Evolutionary conservation across 64 coral and sea anemone genomes (phyloP).

Genomic region (Dendrophyllia cribrosa): DNA sequence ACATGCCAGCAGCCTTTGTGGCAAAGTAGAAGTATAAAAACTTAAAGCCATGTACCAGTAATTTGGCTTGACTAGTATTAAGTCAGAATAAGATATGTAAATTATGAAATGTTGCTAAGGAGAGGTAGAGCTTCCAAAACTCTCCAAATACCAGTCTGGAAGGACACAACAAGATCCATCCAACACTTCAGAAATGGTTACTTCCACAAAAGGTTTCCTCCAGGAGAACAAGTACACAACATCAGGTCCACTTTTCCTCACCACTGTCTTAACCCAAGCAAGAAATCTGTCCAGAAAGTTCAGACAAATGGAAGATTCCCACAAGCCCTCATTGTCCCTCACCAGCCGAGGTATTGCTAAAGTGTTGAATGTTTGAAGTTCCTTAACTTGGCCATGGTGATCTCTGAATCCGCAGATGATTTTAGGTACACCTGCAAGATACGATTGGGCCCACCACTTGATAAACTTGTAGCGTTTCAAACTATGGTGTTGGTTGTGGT

Average conservation of each 20-base stretch:
- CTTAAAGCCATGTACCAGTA: too few species aligned
- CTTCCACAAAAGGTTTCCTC: constrained; percentile 74
- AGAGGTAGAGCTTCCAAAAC: not conserved
- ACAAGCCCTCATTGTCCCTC: constrained; percentile 69
- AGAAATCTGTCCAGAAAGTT: constrained; percentile 92
- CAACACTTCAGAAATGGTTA: constrained; percentile 52
- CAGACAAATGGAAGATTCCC: constrained; percentile 89
- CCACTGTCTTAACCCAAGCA: constrained; percentile 77
- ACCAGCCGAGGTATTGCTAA: constrained; percentile 86
- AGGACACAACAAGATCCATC: constrained; percentile 70
- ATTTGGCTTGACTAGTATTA: too few species aligned
- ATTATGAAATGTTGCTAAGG: constrained; percentile 1
- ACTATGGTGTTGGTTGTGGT: constrained; percentile 71
- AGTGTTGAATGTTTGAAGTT: constrained; percentile 94
- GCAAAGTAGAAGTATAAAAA: too few species aligned
- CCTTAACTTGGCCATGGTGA: constrained; percentile 78
- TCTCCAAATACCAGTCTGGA: constrained; percentile 83
- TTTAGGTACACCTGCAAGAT: constrained; percentile 93
- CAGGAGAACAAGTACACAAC: constrained; percentile 92
- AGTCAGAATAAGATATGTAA: not conserved
- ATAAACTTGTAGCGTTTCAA: constrained; percentile 96
- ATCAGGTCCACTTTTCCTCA: constrained; percentile 54
- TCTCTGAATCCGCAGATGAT: constrained; percentile 92
- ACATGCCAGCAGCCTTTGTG: too few species aligned
- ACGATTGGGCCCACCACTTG: constrained; percentile 99